Percentiles rank a stretch among this genome's conserved stretches.
Evolutionary conservation across 2,797 vertebrate genomes (phyloP).

Genomic region (Microtus obscurus): DNA sequence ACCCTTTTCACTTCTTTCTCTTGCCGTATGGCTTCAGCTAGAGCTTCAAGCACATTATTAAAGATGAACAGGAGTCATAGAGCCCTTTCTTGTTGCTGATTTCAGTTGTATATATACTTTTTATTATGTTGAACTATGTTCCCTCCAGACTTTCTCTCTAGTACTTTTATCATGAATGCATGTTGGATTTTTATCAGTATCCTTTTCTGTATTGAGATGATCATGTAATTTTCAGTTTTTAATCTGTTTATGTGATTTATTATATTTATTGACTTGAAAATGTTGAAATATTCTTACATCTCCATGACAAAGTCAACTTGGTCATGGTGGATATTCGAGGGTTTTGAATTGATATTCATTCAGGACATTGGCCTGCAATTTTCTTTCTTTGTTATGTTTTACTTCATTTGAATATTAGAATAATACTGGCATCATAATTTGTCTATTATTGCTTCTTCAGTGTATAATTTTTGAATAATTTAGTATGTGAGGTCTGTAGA

Average conservation of each 20-base stretch:
- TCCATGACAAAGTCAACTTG: not conserved
- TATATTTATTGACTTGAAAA: not conserved
- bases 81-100: not conserved
- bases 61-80: not conserved
- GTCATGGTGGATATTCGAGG: not conserved
- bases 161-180: not conserved
- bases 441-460: not conserved
- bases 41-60: not conserved
- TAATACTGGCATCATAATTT: not conserved
- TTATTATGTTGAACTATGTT: not conserved
- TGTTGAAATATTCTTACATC: not conserved
- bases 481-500: not conserved
- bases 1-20: not conserved
- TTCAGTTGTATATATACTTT: not conserved
- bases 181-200: not conserved
- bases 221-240: not conserved
- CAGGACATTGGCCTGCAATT: not conserved
- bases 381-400: not conserved
- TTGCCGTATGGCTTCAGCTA: not conserved
- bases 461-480: not conserved
- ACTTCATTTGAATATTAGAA: not conserved
- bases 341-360: not conserved
- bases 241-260: not conserved
- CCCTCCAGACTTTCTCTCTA: not conserved
- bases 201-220: not conserved